Evolutionary conservation across 2,113 vertebrate genomes (phyloP).

Genomic region (Ceyx cyanopectus): DNA sequence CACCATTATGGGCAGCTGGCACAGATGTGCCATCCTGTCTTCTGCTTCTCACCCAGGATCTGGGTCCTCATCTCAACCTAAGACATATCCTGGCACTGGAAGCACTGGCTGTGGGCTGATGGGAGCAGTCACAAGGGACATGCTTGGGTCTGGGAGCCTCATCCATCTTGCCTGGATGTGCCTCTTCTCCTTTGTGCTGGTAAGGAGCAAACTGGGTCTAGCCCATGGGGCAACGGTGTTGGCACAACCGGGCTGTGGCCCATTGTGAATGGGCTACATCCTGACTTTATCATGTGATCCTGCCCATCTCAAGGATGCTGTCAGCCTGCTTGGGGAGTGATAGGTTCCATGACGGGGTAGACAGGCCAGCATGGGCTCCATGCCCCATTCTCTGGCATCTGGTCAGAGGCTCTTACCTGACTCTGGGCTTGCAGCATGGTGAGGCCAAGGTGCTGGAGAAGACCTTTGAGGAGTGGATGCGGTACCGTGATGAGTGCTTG

Average conservation of each 20-base stretch:
- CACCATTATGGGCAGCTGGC: fast-evolving
- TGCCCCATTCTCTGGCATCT: not conserved
- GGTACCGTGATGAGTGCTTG: constrained; percentile 82
- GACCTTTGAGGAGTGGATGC: constrained; percentile 83
- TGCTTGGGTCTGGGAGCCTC: not conserved
- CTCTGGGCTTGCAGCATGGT: not conserved
- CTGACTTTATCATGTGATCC: fast-evolving
- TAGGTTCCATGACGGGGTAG: fast-evolving
- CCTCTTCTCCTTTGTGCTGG: constrained; percentile 21
- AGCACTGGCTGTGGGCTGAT: not conserved
- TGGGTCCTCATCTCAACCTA: not conserved
- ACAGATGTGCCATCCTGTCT: not conserved
- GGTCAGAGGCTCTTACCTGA: not conserved
- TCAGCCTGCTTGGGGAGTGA: fast-evolving
- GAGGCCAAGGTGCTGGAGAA: constrained; percentile 80
- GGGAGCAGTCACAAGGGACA: not conserved
- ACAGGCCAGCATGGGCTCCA: no score
- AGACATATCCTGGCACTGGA: fast-evolving
- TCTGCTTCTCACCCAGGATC: not conserved
- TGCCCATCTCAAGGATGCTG: not conserved
- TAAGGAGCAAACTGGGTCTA: not conserved
- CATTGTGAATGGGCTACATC: fast-evolving
- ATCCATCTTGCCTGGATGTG: constrained; percentile 24
- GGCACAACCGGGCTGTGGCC: not conserved
- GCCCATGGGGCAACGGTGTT: not conserved